Percentiles rank a stretch among this genome's conserved stretches.
Evolutionary conservation across 2,797 vertebrate species (phyloP).

Genomic region (Pitangus sulphuratus): DNA sequence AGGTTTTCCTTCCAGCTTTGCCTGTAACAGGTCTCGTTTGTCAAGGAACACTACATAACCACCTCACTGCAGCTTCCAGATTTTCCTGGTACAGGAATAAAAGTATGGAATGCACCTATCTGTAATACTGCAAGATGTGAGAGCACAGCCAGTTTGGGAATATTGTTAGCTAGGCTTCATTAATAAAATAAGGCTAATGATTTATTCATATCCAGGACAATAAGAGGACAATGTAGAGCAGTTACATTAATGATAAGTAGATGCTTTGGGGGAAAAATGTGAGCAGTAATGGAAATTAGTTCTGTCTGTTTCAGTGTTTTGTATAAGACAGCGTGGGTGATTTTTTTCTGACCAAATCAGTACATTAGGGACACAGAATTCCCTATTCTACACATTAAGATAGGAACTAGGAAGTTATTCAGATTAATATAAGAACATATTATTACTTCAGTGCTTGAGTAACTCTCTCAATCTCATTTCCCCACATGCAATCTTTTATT

Average conservation of each 20-base stretch:
- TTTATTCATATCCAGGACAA: slow-evolving; percentile 81
- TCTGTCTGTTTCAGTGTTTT: slow-evolving; percentile 57
- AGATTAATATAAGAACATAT: slow-evolving; percentile 45
- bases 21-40: background rate
- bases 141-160: slow-evolving; percentile 59
- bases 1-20: slow-evolving; percentile 15
- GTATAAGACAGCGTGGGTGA: slow-evolving; percentile 19
- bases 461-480: slow-evolving; percentile 35
- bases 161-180: slow-evolving; percentile 74
- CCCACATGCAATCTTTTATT: slow-evolving; percentile 56
- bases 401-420: slow-evolving; percentile 49
- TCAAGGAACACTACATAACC: background rate
- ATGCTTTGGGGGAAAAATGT: slow-evolving; percentile 58
- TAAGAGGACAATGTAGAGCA: slow-evolving; percentile 66
- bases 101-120: background rate
- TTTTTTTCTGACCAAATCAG: slow-evolving; percentile 64
- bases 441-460: slow-evolving; percentile 23
- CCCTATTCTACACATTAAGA: slow-evolving; percentile 45
- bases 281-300: slow-evolving; percentile 55
- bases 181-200: slow-evolving; percentile 80
- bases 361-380: slow-evolving; percentile 50
- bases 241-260: slow-evolving; percentile 69
- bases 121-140: slow-evolving; percentile 44
- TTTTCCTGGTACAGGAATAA: background rate
- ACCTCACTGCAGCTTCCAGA: background rate